Evolutionary conservation across 2,888 invertebrate species (phyloP).

Genomic region (Tridacna crocea): DNA sequence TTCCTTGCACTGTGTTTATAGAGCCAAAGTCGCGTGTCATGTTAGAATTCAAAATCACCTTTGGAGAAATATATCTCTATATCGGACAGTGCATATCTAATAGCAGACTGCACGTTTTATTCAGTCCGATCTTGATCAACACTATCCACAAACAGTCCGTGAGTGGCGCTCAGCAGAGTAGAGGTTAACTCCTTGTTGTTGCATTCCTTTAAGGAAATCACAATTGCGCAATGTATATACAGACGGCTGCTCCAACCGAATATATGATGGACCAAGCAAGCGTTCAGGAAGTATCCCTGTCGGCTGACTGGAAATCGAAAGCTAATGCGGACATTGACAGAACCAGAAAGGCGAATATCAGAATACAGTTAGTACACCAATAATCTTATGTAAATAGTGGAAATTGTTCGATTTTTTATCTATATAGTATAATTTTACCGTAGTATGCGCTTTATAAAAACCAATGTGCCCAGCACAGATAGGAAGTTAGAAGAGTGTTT

Average conservation of each 20-base stretch:
- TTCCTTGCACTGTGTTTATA: too few species aligned
- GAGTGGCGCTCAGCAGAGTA: too few species aligned
- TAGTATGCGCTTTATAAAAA: neutral
- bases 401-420: neutral
- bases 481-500: neutral
- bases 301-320: constrained; percentile 28
- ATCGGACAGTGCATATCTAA: too few species aligned
- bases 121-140: too few species aligned
- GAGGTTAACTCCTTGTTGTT: too few species aligned
- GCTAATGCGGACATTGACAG: constrained; percentile 35
- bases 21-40: too few species aligned
- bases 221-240: constrained; percentile 27
- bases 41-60: too few species aligned
- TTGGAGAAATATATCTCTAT: too few species aligned
- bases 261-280: constrained; percentile 38
- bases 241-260: constrained; percentile 18
- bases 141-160: too few species aligned
- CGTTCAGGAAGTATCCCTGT: constrained; percentile 11
- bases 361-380: neutral
- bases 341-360: constrained; percentile 40
- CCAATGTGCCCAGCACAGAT: neutral
- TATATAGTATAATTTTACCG: neutral
- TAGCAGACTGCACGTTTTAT: too few species aligned
- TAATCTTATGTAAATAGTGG: neutral
- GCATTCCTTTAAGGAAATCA: constrained; percentile 22